Evolutionary conservation across 2,888 invertebrate species (phyloP).

Genomic region (Conus canariensis): DNA sequence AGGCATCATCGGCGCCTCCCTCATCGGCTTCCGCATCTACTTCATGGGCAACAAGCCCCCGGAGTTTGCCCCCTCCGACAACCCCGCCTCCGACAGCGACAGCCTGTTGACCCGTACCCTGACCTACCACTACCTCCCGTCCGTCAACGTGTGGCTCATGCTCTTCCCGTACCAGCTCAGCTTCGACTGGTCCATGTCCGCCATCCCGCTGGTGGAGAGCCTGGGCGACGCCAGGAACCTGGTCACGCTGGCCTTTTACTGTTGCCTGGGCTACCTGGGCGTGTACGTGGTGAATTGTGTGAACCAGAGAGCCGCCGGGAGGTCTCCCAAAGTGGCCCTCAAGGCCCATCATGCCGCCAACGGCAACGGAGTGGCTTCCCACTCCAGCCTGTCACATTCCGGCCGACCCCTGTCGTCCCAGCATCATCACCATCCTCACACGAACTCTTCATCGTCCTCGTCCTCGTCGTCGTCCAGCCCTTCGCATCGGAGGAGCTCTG

Average conservation of each 20-base stretch:
- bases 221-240: constrained; percentile 90
- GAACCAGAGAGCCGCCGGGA: neutral
- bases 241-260: constrained; percentile 88
- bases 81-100: constrained; percentile 94
- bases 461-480: constrained; percentile 17
- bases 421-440: neutral
- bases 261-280: constrained; percentile 64
- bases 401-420: neutral
- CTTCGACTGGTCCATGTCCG: constrained; percentile 99
- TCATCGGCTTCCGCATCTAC: constrained; percentile 88
- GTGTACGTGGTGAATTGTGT: constrained; percentile 15
- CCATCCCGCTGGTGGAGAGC: constrained; percentile 91
- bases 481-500: neutral
- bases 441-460: neutral
- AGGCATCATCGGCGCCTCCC: constrained; percentile 84
- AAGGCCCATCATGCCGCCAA: constrained; percentile 52
- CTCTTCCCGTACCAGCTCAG: constrained; percentile 92
- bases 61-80: constrained; percentile 95
- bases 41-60: constrained; percentile 86
- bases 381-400: constrained; percentile 34
- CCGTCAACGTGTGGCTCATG: constrained; percentile 92
- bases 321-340: neutral
- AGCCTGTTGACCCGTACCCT: constrained; percentile 89
- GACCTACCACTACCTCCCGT: constrained; percentile 95
- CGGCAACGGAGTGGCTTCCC: constrained; percentile 62